Evolutionary conservation across 2,888 invertebrate species (phyloP).

Genomic region (Xanthorhoe designata): DNA sequence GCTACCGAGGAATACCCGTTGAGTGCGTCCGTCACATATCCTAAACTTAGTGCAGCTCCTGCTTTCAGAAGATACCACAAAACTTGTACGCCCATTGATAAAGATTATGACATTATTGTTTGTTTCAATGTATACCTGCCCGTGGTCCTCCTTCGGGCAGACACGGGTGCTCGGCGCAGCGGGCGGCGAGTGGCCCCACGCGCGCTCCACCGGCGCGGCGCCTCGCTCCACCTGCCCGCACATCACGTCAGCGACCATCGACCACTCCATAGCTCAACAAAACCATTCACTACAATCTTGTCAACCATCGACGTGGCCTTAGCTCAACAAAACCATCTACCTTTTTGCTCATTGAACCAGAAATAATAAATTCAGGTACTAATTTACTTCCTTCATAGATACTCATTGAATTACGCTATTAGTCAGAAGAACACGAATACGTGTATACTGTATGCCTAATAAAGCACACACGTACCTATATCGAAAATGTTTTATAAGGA

Average conservation of each 20-base stretch:
- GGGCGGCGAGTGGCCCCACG: slow-evolving; percentile 78
- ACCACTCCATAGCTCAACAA: slow-evolving; percentile 35
- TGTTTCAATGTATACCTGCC: slow-evolving; percentile 86
- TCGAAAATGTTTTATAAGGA: too few relatives aligned
- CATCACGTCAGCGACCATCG: slow-evolving; percentile 52
- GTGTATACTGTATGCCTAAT: too few relatives aligned
- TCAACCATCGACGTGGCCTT: not conserved
- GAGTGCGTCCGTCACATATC: too few relatives aligned
- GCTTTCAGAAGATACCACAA: too few relatives aligned
- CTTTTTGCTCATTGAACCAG: not conserved
- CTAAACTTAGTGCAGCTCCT: too few relatives aligned
- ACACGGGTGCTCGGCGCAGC: slow-evolving; percentile 83
- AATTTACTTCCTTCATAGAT: too few relatives aligned
- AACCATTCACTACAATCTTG: slow-evolving; percentile 14
- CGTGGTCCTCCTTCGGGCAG: slow-evolving; percentile 86
- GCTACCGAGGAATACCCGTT: too few relatives aligned
- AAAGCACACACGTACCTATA: too few relatives aligned
- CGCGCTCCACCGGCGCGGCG: slow-evolving; percentile 80
- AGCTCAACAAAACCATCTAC: not conserved
- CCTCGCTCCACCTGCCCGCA: slow-evolving; percentile 78
- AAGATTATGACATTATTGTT: not conserved
- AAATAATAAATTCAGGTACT: not conserved
- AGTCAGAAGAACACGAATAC: not conserved
- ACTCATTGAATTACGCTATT: not conserved
- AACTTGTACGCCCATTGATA: not conserved